Evolutionary conservation across 2,113 vertebrate genomes (phyloP).

Genomic region (Clupea harengus): DNA sequence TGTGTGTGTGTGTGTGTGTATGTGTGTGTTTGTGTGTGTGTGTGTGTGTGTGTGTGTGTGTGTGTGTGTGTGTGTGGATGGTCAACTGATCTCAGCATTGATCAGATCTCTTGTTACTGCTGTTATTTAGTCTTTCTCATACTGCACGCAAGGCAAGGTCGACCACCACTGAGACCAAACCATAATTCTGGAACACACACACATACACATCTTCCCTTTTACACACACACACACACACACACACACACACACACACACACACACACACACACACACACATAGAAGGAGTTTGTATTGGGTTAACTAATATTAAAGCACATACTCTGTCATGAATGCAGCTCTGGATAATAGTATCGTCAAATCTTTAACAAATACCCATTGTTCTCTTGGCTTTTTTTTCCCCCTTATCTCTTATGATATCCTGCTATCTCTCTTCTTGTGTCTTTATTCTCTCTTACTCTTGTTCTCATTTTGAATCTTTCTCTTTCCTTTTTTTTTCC

Average conservation of each 20-base stretch:
- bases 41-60: conserved; percentile 1
- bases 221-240: background rate
- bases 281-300: too few species aligned
- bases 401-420: background rate
- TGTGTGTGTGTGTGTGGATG: background rate
- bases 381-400: background rate
- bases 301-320: background rate
- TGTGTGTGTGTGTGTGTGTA: background rate
- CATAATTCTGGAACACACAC: background rate
- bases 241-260: background rate
- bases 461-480: too few species aligned
- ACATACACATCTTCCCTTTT: background rate
- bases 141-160: background rate
- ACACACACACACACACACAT: background rate
- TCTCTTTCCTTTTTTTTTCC: too few species aligned
- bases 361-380: background rate
- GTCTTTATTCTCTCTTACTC: background rate
- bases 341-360: too few species aligned
- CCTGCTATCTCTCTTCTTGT: background rate
- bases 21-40: conserved; percentile 5
- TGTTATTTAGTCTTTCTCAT: conserved; percentile 8
- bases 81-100: background rate
- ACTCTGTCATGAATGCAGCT: background rate
- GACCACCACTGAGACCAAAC: background rate
- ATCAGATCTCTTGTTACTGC: conserved; percentile 3